phyloP scores from a whole-genome alignment of 2,888 invertebrate genomes.

The Acanthococcus lagerstroemiae region DNA sequence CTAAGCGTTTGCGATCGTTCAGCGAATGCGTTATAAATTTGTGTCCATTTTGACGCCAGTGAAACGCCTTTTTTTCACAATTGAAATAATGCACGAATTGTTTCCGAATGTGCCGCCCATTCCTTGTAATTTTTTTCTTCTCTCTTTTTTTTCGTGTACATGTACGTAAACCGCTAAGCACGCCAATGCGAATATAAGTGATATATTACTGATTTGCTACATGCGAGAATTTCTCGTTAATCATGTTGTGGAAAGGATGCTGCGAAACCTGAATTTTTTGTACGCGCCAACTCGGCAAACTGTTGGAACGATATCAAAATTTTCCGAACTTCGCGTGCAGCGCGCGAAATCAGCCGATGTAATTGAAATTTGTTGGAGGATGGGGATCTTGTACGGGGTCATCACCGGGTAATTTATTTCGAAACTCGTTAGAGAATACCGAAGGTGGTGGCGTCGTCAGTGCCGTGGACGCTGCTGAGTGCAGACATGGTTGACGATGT shows the following conservation, averaged over 20 bases:
- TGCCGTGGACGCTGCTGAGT: no score
- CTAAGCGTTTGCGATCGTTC: neutral
- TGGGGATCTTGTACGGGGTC: no score
- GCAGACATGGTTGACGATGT: no score
- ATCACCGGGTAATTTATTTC: no score
- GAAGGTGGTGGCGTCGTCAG: no score
- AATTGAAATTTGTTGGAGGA: no score
- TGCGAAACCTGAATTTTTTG: no score
- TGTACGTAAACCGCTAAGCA: neutral
- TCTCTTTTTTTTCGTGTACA: neutral
- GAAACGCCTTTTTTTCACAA: conserved; percentile 22
- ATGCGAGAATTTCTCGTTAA: neutral
- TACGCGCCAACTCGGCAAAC: no score
- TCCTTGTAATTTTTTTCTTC: conserved; percentile 1
- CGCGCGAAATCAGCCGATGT: no score
- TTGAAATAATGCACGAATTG: conserved; percentile 25
- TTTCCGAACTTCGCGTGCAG: no score
- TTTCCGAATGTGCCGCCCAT: conserved; percentile 20
- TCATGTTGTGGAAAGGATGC: neutral
- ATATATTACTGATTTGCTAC: neutral
- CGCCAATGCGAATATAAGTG: neutral
- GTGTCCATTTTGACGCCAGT: conserved; percentile 12
- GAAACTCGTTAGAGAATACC: no score
- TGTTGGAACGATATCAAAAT: no score
- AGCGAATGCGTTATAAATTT: conserved; percentile 19